Base-by-base conservation (phyloP, 1,140 invertebrate genomes). In the Trigoniulus corallinus region DNA sequence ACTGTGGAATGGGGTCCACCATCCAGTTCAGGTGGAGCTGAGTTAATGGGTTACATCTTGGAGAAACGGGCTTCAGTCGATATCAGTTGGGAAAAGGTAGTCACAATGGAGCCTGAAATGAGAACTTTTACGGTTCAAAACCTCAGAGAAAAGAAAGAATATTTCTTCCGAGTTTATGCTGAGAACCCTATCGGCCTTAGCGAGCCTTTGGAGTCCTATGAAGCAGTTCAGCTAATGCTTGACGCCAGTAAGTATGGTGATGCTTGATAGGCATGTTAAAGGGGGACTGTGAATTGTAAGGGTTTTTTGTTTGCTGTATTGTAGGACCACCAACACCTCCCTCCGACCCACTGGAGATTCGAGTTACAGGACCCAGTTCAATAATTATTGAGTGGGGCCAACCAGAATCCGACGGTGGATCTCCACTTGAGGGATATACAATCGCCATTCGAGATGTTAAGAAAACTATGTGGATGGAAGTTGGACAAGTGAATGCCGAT, bases 381-480 rank as follows among this genome's bases (percentile, higher is more conserved):
- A 76, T 86, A 61, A 72, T 88, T 61, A 79, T 97, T 59, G 89
- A 86, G 68, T 95, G 89, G 89, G 87, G 88, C 49, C 79, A 81
- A 52, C 91, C 91, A 4, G 88, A 94, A 69, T 82, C 77, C 57
- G 91, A 97, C 67, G 92, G 92, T 42, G 91, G 89, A 43, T 80
- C 88, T 29, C 87, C 88, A 13, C 70, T 96, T 41, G 75, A 84
- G 57, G 83, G 83, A 22, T 97, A 97, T 65, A 88, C 88, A 58
- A 83, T 96, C 56, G 89, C 88, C 12, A 84, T 96, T 48, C 76
- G 85, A 58, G 94, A 98, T 62, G 74, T 79, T 37, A 82, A 80
- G 61, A 88, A 88, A 62, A 91, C 85, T 2, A 92, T 92, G 87
- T 94, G 88, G 88, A 92, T 92, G 73, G 86, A 93, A 76, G 86